These are phyloP conservation scores for Polydrusus cervinus DNA, from an alignment of 2,888 invertebrate genomes.

Conservation along the genomic window DNA sequence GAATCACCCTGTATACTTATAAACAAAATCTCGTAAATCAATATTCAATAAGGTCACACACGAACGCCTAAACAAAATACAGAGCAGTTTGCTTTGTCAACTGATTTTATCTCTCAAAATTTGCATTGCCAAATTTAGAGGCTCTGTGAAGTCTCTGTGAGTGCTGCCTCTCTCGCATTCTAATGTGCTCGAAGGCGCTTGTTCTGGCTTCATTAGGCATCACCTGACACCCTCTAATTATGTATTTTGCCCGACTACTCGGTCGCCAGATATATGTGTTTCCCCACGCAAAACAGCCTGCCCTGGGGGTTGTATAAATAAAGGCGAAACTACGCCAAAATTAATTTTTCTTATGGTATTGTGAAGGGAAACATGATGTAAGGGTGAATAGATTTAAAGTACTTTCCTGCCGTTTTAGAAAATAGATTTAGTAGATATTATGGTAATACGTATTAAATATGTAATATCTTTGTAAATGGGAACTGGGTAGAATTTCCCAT, in stretches of 20 bases:
- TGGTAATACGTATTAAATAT: slow-evolving; percentile 51
- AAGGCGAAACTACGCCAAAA: slow-evolving; percentile 53
- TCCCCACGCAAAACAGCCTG: slow-evolving; percentile 39
- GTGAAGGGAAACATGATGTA: slow-evolving; percentile 50
- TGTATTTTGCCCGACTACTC: slow-evolving; percentile 67
- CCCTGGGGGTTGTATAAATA: slow-evolving; percentile 46
- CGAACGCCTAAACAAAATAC: slow-evolving; percentile 25
- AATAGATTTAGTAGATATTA: slow-evolving; percentile 44
- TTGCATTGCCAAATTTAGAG: slow-evolving; percentile 59
- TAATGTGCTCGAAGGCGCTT: slow-evolving; percentile 60
- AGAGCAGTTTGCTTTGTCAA: slow-evolving; percentile 31
- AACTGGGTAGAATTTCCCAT: slow-evolving; percentile 11
- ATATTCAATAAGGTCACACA: slow-evolving; percentile 33
- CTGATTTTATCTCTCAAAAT: slow-evolving; percentile 58
- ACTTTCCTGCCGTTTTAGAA: slow-evolving; percentile 41
- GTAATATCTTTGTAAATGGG: slow-evolving; percentile 52
- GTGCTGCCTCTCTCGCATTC: slow-evolving; percentile 55
- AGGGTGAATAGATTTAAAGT: slow-evolving; percentile 54
- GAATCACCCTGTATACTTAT: too few relatives aligned
- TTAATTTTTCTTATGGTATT: slow-evolving; percentile 63
- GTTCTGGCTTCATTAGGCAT: slow-evolving; percentile 66
- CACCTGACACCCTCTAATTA: slow-evolving; percentile 71
- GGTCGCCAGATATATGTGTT: slow-evolving; percentile 33
- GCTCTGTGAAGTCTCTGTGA: slow-evolving; percentile 21
- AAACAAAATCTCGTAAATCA: slow-evolving; percentile 1